phyloP scores from a whole-genome alignment of 2,888 invertebrate species.

The Agapostemon virescens region DNA sequence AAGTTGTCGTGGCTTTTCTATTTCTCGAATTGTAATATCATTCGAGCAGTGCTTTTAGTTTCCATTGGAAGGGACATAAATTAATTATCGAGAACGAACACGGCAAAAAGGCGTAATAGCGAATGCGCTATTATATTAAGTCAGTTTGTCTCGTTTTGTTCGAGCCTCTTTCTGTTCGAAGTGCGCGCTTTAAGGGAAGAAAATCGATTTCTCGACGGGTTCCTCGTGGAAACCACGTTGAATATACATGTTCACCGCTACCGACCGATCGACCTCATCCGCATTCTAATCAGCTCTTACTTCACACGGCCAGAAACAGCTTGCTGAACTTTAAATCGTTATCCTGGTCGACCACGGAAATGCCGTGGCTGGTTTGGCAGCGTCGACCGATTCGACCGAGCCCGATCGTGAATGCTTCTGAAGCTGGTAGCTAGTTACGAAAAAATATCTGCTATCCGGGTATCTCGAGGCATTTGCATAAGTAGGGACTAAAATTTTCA shows the following conservation, averaged over 20 bases:
- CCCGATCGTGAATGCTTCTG: constrained; percentile 59
- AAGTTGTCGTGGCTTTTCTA: not conserved
- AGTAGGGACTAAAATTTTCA: constrained; percentile 16
- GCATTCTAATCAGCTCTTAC: constrained; percentile 74
- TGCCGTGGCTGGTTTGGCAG: constrained; percentile 62
- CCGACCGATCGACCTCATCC: constrained; percentile 70
- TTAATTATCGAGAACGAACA: constrained; percentile 13
- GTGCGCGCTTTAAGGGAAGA: constrained; percentile 50
- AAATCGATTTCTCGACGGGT: constrained; percentile 67
- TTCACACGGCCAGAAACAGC: constrained; percentile 71
- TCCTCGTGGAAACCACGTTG: constrained; percentile 62
- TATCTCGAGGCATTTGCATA: constrained; percentile 31
- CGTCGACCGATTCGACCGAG: constrained; percentile 58
- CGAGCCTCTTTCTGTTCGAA: constrained; percentile 37
- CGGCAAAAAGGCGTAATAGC: constrained; percentile 36
- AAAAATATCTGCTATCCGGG: constrained; percentile 46
- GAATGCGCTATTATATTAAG: too few relatives aligned
- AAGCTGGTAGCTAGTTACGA: constrained; percentile 45
- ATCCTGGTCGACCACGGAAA: constrained; percentile 66
- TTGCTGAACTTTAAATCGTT: constrained; percentile 73
- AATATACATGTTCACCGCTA: constrained; percentile 69
- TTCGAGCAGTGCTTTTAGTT: constrained; percentile 7
- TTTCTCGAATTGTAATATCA: not conserved
- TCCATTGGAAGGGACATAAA: constrained; percentile 10
- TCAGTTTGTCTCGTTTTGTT: constrained; percentile 57